phyloP scores from a whole-genome alignment of 2,888 invertebrate species.

The Liopterus haemorrhoidalis region DNA sequence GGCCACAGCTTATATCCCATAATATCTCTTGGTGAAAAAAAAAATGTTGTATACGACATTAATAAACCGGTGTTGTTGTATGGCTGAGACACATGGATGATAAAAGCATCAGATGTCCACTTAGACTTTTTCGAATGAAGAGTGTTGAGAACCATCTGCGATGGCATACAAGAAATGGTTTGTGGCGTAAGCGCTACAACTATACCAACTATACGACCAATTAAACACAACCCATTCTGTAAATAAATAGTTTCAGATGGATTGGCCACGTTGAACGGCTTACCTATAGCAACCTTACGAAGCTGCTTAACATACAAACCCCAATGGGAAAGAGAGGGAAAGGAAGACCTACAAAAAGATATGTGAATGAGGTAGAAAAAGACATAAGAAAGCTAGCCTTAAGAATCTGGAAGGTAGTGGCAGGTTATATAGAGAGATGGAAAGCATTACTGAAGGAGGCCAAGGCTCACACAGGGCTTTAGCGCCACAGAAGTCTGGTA shows the following conservation, averaged over 20 bases:
- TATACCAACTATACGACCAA: not conserved
- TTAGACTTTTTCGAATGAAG: not conserved
- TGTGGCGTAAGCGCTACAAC: too few species aligned
- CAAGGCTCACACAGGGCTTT: slow-evolving; percentile 4
- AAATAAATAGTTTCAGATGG: not conserved
- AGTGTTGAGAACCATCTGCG: not conserved
- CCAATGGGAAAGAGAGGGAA: not conserved
- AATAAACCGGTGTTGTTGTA: slow-evolving; percentile 1
- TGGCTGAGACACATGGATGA: not conserved
- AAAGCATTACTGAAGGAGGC: not conserved
- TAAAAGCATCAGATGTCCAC: not conserved
- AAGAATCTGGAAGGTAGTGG: not conserved
- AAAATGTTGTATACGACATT: not conserved
- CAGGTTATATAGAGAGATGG: not conserved
- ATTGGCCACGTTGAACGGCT: not conserved
- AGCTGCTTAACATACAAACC: slow-evolving; percentile 4
- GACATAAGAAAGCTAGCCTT: not conserved
- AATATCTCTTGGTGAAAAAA: not conserved
- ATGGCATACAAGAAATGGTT: not conserved
- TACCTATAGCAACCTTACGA: too few species aligned
- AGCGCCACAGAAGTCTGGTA: slow-evolving; percentile 2
- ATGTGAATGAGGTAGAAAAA: not conserved
- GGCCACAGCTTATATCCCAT: not conserved
- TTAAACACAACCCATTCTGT: not conserved
- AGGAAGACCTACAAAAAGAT: not conserved